These are phyloP conservation scores for Tuberolachnus salignus DNA, from an alignment of 2,888 invertebrate genomes.

Conservation along the genomic window DNA sequence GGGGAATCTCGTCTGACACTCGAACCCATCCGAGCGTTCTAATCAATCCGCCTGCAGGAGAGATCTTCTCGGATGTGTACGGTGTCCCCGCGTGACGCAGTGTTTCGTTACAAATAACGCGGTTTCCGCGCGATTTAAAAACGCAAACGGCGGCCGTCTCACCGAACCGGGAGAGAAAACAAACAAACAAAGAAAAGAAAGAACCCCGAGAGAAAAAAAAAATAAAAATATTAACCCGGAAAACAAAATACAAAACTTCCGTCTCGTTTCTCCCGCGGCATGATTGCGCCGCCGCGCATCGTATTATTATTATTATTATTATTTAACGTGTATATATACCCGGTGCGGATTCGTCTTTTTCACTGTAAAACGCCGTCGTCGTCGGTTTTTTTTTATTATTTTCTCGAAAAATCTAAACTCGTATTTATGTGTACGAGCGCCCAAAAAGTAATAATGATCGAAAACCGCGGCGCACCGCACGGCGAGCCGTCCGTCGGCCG, in stretches of 20 bases:
- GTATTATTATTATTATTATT: neutral
- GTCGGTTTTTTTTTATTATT: neutral
- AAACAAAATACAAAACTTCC: neutral
- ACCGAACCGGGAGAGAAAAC: too few relatives aligned
- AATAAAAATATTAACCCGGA: too few relatives aligned
- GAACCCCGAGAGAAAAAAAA: neutral
- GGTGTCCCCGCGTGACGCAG: neutral
- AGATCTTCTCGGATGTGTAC: neutral
- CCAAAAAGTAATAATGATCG: constrained; percentile 23
- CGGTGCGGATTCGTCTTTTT: neutral
- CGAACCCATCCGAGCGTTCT: neutral
- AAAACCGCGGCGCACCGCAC: neutral
- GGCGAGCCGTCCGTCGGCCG: neutral
- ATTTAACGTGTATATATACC: too few relatives aligned
- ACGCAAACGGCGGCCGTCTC: neutral
- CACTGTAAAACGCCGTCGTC: neutral
- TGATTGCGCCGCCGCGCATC: too few relatives aligned
- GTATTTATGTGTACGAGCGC: neutral
- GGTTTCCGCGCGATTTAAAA: neutral
- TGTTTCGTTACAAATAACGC: neutral
- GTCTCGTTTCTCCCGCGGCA: too few relatives aligned
- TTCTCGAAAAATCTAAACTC: neutral
- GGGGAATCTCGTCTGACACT: neutral
- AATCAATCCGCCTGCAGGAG: neutral
- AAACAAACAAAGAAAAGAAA: too few relatives aligned